phyloP scores from a whole-genome alignment of 2,797 vertebrate species.

The Hydrolagus colliei region DNA sequence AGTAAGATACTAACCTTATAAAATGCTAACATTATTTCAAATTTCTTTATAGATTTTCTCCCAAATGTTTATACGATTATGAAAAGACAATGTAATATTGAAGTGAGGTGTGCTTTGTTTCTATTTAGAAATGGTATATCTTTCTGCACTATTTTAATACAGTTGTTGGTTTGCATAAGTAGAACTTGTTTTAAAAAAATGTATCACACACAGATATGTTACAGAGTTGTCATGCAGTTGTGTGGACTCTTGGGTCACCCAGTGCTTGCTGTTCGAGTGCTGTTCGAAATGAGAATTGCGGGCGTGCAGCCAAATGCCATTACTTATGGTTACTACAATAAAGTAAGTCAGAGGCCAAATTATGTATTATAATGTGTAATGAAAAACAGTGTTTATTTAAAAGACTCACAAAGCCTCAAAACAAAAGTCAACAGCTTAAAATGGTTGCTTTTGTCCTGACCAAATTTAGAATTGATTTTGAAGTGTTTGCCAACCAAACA shows the following conservation, averaged over 20 bases:
- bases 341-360: constrained; percentile 49
- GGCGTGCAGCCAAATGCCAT: constrained; percentile 90
- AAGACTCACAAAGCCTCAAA: background rate
- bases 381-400: background rate
- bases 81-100: background rate
- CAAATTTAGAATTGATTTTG: too few relatives aligned
- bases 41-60: background rate
- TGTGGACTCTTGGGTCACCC: constrained; percentile 87
- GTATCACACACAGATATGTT: constrained; percentile 73
- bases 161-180: background rate
- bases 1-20: background rate
- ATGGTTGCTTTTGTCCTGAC: background rate
- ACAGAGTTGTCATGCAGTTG: constrained; percentile 94
- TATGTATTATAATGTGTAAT: background rate
- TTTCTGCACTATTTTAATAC: background rate
- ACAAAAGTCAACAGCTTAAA: background rate
- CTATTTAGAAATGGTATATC: background rate
- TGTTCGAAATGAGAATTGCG: constrained; percentile 93
- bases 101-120: background rate
- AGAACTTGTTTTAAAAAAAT: constrained; percentile 2
- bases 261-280: constrained; percentile 86
- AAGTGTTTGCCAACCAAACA: too few relatives aligned
- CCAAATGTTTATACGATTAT: background rate
- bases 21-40: background rate
- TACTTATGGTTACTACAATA: constrained; percentile 84